Evolutionary conservation across 2,113 vertebrate species (phyloP), one percentile per base, ranked within the genome.

Genomic region (Hemicordylus capensis): DNA sequence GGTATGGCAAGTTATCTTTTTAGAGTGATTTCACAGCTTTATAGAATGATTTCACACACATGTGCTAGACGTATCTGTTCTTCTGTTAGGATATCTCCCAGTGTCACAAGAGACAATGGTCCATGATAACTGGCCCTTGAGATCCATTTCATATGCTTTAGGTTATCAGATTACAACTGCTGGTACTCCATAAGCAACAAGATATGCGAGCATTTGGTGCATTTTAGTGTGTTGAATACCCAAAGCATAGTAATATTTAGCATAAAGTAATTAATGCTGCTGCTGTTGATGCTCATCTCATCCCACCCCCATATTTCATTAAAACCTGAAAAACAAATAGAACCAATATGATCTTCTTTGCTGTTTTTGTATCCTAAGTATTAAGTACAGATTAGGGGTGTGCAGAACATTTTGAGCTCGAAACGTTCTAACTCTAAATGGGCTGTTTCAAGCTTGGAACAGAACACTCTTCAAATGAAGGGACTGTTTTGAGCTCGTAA

Each of bases 291-390:
- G 51, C 39, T 81, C 56, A 59, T 90, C 67, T 51, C 26, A 64
- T 44, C 46, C 14, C n/a, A n/a, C n/a, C n/a, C n/a, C n/a, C n/a
- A n/a, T n/a, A 31, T 87, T 88, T 77, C 48, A 58, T n/a, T 67
- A 67, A 74, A 42, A 17, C 48, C 80, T 82, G 0, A 48, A 84
- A n/a, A 79, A 46, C 44, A 56, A 86, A 19, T 37, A 76, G 81
- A 42, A 66, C 34, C 72, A 87, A 79, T 11, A 46, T 59, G 39
- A 81, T 83, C 56, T 31, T 89, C 10, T 44, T 85, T 84, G 59
- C 81, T 94, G 26, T 91, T 85, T 82, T 92, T 81, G 79, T 78
- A 83, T 63, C 2, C 76, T 91, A 87, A 8, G 0, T 63, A 63
- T 85, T 83, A 88, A 15, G 92, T 56, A 37, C 31, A 4, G 28